These are phyloP conservation scores for Grapholita molesta DNA, from an alignment of 1,140 invertebrate genomes.

Conservation along the genomic window DNA sequence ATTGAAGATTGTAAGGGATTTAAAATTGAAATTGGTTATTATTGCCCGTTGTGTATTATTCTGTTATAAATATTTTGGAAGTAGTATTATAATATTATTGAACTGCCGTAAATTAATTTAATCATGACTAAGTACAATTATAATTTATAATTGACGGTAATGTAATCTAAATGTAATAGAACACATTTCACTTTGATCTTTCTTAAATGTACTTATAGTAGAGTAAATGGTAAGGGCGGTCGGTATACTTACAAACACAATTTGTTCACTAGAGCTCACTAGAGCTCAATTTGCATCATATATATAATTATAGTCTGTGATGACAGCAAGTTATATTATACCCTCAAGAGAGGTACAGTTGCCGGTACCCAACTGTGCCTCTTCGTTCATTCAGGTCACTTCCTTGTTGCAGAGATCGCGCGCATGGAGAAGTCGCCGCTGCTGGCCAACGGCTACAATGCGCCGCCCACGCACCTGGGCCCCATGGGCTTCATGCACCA, in stretches of 20 bases:
- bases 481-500: slow-evolving; percentile 95
- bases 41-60: background rate
- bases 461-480: slow-evolving; percentile 92
- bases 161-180: too few species aligned
- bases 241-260: too few species aligned
- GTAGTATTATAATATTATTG: background rate
- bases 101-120: background rate
- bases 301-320: background rate
- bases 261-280: too few species aligned
- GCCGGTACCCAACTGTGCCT: slow-evolving; percentile 12
- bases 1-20: slow-evolving; percentile 29
- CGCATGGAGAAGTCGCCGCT: slow-evolving; percentile 94
- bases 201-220: too few species aligned
- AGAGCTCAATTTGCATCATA: background rate
- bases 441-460: slow-evolving; percentile 96
- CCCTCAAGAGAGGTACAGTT: slow-evolving; percentile 9
- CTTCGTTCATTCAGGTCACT: slow-evolving; percentile 2
- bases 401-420: slow-evolving; percentile 85
- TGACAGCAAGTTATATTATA: background rate
- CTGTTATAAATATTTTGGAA: background rate
- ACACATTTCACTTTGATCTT: too few species aligned
- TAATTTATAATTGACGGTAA: too few species aligned
- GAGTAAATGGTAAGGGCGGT: too few species aligned
- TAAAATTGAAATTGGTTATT: slow-evolving; percentile 25
- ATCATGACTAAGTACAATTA: background rate